Conservation (phyloP, 2,113 vertebrate species). For the Hippocampus zosterae region DNA sequence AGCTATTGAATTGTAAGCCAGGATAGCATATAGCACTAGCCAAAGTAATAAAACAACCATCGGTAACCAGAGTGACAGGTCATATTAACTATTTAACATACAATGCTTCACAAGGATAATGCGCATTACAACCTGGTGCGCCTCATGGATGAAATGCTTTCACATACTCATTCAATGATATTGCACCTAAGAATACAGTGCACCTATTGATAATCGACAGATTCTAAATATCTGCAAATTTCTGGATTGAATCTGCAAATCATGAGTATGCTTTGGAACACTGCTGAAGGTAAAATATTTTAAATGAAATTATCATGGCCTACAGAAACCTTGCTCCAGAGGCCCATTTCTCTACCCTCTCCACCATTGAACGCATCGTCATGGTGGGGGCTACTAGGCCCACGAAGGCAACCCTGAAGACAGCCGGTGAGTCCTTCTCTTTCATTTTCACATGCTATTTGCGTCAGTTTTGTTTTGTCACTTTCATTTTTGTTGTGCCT, state of each 20-base stretch:
- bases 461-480: neutral
- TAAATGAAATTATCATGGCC: neutral
- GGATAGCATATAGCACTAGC: too few species aligned
- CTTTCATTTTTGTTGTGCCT: neutral
- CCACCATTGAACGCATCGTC: slow-evolving; percentile 83
- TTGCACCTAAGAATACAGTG: too few species aligned
- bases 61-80: too few species aligned
- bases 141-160: too few species aligned
- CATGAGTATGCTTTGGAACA: neutral
- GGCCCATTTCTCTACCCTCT: slow-evolving; percentile 71
- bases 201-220: neutral
- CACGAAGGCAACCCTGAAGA: slow-evolving; percentile 66
- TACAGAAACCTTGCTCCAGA: slow-evolving; percentile 73
- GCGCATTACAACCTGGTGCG: too few species aligned
- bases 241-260: neutral
- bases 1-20: too few species aligned
- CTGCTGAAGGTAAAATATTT: neutral
- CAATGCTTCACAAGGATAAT: too few species aligned
- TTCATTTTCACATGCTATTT: neutral
- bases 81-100: too few species aligned
- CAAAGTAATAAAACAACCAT: too few species aligned
- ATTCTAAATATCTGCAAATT: neutral
- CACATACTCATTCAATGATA: too few species aligned
- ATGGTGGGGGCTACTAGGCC: slow-evolving; percentile 80
- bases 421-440: slow-evolving; percentile 67